Evolutionary conservation across 30 jellyfish, hydroid and myxozoan species (phyloP).

Genomic region (Rhopilema esculentum): DNA sequence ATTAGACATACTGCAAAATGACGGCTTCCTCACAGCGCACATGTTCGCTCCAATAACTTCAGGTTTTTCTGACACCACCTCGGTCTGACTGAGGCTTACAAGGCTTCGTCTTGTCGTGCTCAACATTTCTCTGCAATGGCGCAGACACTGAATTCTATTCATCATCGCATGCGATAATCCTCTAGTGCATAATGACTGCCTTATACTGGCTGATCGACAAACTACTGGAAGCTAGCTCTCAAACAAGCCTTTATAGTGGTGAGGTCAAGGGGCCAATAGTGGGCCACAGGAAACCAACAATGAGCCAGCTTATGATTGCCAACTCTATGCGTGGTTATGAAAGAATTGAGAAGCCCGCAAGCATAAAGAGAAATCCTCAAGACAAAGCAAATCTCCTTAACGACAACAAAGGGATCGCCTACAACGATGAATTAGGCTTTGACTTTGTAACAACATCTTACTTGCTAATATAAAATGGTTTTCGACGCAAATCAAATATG

Average conservation of each 20-base stretch:
- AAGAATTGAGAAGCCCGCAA: slow-evolving; percentile 26
- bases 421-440: not conserved
- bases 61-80: not conserved
- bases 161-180: not conserved
- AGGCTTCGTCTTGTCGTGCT: not conserved
- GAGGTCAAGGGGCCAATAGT: slow-evolving; percentile 37
- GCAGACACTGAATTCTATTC: not conserved
- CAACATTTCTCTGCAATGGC: not conserved
- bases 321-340: slow-evolving; percentile 37
- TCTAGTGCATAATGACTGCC: not conserved
- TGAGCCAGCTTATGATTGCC: not conserved
- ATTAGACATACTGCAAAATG: not conserved
- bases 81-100: not conserved
- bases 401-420: slow-evolving; percentile 30
- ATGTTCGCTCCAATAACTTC: not conserved
- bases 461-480: not conserved
- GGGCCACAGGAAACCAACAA: slow-evolving; percentile 30
- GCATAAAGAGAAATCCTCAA: not conserved
- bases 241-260: slow-evolving; percentile 11
- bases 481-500: not conserved
- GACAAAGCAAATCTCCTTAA: slow-evolving; percentile 13
- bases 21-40: not conserved
- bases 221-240: slow-evolving; percentile 9
- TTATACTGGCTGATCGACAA: not conserved
- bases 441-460: not conserved